Evolutionary conservation across 2,797 vertebrate genomes (phyloP), one percentile per base, ranked within the genome.

Genomic region (Helarctos malayanus): DNA sequence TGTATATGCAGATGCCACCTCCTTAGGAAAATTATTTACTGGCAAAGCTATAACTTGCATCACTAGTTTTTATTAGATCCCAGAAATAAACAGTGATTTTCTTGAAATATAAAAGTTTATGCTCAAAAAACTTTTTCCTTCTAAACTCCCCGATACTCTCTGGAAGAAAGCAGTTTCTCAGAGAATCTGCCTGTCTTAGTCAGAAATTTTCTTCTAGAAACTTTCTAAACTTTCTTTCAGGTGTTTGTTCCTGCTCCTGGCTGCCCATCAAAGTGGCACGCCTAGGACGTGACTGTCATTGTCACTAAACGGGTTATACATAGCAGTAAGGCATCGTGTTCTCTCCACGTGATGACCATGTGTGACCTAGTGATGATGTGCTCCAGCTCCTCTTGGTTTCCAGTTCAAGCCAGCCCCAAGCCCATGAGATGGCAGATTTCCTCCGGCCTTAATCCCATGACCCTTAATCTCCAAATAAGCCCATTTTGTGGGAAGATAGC

Each of bases 21-120:
- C n/a, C 75, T 95, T 89, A 76, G 23, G 68, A 78, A 97, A 91
- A 45, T 54, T 68, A 76, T 65, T 90, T 54, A 56, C 54, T 90
- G 49, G 45, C n/a, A 76, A 88, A 95, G 80, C 32, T 68, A 12
- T 65, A 79, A 93, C 12, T 79, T 61, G 49, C 45, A 61, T 81
- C 41, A 27, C n/a, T 57, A 32, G 15, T 71, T 94, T 83, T 90
- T 71, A 32, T 92, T 88, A 91, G 32, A 32, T 57, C 88, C 41
- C 63, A 86, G 47, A 97, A 65, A n/a, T 82, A 92, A 96, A 86
- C 54, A 25, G 18, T 57, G 13, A 59, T 82, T 96, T 71, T 87
- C 92, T 86, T 81, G 12, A 89, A 59, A 57, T 75, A 49, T 15
- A 41, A 54, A 63, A 49, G 9, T 47, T 19, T 59, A 56, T 76